Percentiles rank a stretch among this genome's conserved stretches.
Evolutionary conservation across 1,140 invertebrate species (phyloP).

Genomic region (Neodiprion virginianus): DNA sequence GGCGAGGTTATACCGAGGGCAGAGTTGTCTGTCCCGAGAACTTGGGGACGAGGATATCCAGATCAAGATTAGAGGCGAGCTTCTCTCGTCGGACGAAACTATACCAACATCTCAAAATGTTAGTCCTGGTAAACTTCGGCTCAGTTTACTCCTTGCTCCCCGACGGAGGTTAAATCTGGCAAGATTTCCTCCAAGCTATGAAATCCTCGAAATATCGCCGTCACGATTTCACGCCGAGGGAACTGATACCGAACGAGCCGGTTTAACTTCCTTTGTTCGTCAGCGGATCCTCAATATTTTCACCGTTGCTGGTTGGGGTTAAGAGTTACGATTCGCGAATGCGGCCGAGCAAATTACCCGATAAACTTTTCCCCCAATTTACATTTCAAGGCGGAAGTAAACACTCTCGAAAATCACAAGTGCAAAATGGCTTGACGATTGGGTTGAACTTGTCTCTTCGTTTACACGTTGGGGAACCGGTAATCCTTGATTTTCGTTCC

Average conservation of each 20-base stretch:
- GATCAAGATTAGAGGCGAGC: not conserved
- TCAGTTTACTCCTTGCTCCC: constrained; percentile 1
- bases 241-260: not conserved
- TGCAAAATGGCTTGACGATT: too few species aligned
- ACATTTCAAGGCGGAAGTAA: too few species aligned
- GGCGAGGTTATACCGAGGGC: too few species aligned
- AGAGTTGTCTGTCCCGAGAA: too few species aligned
- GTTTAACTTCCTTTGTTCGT: not conserved
- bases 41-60: not conserved
- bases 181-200: not conserved
- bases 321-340: not conserved
- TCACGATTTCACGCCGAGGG: not conserved
- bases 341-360: too few species aligned
- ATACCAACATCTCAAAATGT: not conserved
- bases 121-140: not conserved
- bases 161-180: not conserved
- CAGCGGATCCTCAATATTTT: not conserved
- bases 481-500: too few species aligned
- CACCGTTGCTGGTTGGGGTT: not conserved
- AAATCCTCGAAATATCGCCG: constrained; percentile 4
- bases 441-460: too few species aligned
- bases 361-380: too few species aligned
- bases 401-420: too few species aligned
- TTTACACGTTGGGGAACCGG: too few species aligned
- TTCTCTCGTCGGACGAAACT: not conserved